Base-by-base conservation (phyloP, 2,113 vertebrate genomes). In the Girardinichthys multiradiatus region DNA sequence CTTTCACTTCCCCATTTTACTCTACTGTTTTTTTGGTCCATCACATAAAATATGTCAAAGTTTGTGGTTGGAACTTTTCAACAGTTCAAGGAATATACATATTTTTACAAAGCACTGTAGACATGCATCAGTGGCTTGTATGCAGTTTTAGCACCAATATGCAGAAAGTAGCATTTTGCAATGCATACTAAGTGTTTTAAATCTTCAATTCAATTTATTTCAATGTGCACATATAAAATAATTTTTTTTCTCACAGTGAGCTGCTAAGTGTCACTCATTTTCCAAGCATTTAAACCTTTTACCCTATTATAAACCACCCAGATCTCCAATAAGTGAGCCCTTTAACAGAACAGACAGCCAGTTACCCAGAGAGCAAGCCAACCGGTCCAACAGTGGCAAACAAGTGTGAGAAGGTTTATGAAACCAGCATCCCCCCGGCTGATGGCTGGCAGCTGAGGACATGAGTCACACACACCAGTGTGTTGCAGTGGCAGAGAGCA, bases 381-480 rank as follows among this genome's bases (percentile, higher is more conserved):
- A 79, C 74, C 79, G 75, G 78, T 85, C 79, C 86, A 87, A 88
- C 81, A 86, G 86, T 91, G 90, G 87, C 87, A 91, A 91, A 88
- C 83, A 77, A 86, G 84, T 86, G 74, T 84, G 74, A 86, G 74
- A 85, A 71, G 79, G 80, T 84, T 87, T 82, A 82, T 85, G 87
- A 92, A 89, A 88, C 84, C 86, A 92, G 72, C 69, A 24, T 86
- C 87, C 79, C 14, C 48, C 84, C 64, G 62, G 84, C 81, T 81
- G 78, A 73, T 75, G 71, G 63, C 69, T 79, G 71, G 28, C 66
- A 70, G 51, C 78, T 87, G 77, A 79, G 86, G 76, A 90, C 81
- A 69, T 90, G 88, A 90, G 80, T 91, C 91, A 91, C 87, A 58
- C 86, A 84, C 86, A 89, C 82, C 85, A 76, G 76, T 87, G 85